Base-by-base conservation (phyloP, 2,113 vertebrate genomes). In the Clarias magur region DNA sequence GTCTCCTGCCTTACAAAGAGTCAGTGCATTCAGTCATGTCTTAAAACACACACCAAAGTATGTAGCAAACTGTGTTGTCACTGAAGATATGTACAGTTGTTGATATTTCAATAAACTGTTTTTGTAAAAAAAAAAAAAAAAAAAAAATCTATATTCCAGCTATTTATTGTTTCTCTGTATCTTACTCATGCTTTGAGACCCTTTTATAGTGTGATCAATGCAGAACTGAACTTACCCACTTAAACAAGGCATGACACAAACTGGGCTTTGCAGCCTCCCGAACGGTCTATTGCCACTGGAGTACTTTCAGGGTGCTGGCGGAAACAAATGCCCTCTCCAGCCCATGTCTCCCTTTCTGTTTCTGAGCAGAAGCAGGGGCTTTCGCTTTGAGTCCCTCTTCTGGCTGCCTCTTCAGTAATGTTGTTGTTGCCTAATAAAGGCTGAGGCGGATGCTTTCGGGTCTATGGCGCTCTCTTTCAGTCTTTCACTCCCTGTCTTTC, bases 61-160 rank as follows among this genome's bases (percentile, higher is more conserved):
- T 95, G 94, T 95, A 95, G 94, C 96, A 94, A 94, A 94, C 94
- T 91, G 87, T 82, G 87, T 93, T 92, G 91, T 93, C 92, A 92
- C 90, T 93, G 91, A 94, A 92, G 93, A 93, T 88, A n/a, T 95
- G 91, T 95, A 94, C 93, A 95, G 94, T 95, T 95, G 93, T 95
- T 94, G 88, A 92, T 92, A 94, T 93, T 92, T 92, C 94, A 95
- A 95, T 96, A 95, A 95, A 96, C 94, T 93, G 93, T 95, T 94
- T 95, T 95, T 94, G 81, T 93, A 92, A 91, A 89, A 92, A 92
- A 92, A 91, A 60, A 85, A 79, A 88, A n/a, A n/a, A 90, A 91
- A 60, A 84, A 57, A 25, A 76, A 81, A 81, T 34, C 2, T 48
- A 88, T 83, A 86, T 90, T 85, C 76, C 65, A 30, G 3, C 76